Conservation (phyloP, 2,797 vertebrate genomes). For the Taenioides sp. region DNA sequence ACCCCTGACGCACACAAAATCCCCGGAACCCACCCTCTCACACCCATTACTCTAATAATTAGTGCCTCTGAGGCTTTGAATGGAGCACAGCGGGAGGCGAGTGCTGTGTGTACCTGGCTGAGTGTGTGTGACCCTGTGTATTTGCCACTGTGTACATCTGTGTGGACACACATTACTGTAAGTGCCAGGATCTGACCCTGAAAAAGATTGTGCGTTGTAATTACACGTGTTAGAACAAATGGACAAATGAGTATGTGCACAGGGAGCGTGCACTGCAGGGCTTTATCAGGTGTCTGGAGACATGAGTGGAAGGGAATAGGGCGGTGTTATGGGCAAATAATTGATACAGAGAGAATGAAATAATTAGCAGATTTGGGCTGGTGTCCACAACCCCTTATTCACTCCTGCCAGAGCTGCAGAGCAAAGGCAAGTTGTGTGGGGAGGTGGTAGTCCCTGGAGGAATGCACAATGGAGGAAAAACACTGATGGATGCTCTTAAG, state of each 20-base stretch:
- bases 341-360: slow-evolving; percentile 80
- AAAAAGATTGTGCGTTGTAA: slow-evolving; percentile 33
- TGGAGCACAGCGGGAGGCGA: slow-evolving; percentile 70
- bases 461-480: slow-evolving; percentile 64
- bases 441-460: slow-evolving; percentile 62
- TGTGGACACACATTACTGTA: slow-evolving; percentile 33
- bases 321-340: slow-evolving; percentile 76
- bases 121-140: slow-evolving; percentile 24
- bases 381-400: slow-evolving; percentile 69
- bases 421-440: slow-evolving; percentile 43
- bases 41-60: slow-evolving; percentile 84
- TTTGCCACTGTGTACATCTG: slow-evolving; percentile 26
- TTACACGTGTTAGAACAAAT: slow-evolving; percentile 29
- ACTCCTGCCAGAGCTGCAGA: slow-evolving; percentile 63
- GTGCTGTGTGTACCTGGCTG: slow-evolving; percentile 53
- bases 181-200: slow-evolving; percentile 33
- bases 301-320: slow-evolving; percentile 63
- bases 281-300: slow-evolving; percentile 79
- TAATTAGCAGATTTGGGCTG: slow-evolving; percentile 82
- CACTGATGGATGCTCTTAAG: slow-evolving; percentile 78
- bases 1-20: slow-evolving; percentile 41
- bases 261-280: slow-evolving; percentile 44
- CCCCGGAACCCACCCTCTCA: slow-evolving; percentile 64
- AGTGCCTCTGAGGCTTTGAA: slow-evolving; percentile 81
- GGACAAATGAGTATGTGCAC: slow-evolving; percentile 25